These are phyloP conservation scores for Eremobia ochroleuca DNA, from an alignment of 2,888 invertebrate species.

Conservation along the genomic window DNA sequence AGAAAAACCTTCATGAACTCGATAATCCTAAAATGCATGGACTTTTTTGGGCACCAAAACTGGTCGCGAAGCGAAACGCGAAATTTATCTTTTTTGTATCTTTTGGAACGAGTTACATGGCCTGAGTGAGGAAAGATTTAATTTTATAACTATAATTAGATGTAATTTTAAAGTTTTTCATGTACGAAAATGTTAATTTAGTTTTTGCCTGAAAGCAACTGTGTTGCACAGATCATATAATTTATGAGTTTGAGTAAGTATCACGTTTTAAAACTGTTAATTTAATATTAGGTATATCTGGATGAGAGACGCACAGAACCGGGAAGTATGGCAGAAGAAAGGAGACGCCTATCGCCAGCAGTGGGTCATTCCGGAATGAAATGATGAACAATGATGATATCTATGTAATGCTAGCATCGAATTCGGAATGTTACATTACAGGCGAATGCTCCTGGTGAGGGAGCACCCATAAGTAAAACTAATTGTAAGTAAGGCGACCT, in stretches of 20 bases:
- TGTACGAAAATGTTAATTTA: conserved; percentile 18
- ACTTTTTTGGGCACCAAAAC: conserved; percentile 43
- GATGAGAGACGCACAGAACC: too few relatives aligned
- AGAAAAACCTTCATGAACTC: too few relatives aligned
- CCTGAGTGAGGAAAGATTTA: conserved; percentile 9
- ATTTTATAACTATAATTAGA: conserved; percentile 42
- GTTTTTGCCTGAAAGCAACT: conserved; percentile 34
- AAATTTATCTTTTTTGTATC: conserved; percentile 31
- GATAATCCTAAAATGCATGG: conserved; percentile 49
- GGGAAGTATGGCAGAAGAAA: too few relatives aligned
- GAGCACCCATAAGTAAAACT: too few relatives aligned
- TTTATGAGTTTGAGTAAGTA: conserved; percentile 28
- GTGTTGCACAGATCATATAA: conserved; percentile 14
- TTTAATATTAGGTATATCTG: neutral
- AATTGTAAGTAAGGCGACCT: conserved; percentile 52
- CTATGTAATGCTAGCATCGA: too few relatives aligned
- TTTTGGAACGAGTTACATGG: conserved; percentile 37
- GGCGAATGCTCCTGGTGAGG: too few relatives aligned
- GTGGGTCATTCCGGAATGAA: too few relatives aligned
- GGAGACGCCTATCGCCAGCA: too few relatives aligned
- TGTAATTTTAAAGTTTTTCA: conserved; percentile 8
- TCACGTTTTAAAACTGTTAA: neutral
- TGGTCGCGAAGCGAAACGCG: conserved; percentile 39
- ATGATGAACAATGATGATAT: too few relatives aligned
- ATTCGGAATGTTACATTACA: too few relatives aligned